phyloP scores from a whole-genome alignment of 1,140 invertebrate genomes.

The Drosophila erecta region DNA sequence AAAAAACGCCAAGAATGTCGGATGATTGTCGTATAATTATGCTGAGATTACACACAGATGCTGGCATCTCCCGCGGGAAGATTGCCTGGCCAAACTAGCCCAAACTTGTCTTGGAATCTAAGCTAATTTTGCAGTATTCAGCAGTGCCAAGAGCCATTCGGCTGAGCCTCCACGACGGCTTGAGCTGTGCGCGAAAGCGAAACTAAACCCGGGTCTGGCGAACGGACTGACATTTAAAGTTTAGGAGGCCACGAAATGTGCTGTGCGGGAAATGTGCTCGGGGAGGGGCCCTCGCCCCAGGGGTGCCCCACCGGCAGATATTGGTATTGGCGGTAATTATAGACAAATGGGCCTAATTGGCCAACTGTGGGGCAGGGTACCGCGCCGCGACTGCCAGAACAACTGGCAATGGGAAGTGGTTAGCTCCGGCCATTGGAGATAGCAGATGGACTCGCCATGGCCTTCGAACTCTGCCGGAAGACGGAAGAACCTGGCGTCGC shows the following conservation, averaged over 20 bases:
- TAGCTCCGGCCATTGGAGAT: conserved; percentile 34
- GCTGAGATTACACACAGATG: too few species aligned
- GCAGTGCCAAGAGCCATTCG: background rate
- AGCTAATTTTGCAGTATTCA: background rate
- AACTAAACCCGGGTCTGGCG: conserved; percentile 39
- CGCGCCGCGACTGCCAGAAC: too few species aligned
- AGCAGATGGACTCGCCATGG: conserved; percentile 49
- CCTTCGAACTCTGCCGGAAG: conserved; percentile 36
- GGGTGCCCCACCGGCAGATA: conserved; percentile 11
- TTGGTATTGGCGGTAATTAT: conserved; percentile 34
- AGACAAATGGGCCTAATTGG: conserved; percentile 53
- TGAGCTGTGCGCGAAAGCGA: conserved; percentile 7
- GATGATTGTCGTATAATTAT: background rate
- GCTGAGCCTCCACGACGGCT: background rate
- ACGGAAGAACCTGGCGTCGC: conserved; percentile 53
- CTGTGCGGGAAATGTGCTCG: conserved; percentile 20
- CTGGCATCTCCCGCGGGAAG: background rate
- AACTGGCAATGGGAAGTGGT: conserved; percentile 20
- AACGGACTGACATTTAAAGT: conserved; percentile 77
- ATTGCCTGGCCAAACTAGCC: background rate
- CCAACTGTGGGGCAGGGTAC: conserved; percentile 21
- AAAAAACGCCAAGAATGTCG: background rate
- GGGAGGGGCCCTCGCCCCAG: conserved; percentile 21
- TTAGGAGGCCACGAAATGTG: conserved; percentile 65
- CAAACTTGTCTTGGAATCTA: background rate